These are phyloP conservation scores for Chaetophractus vellerosus DNA, from an alignment of 2,797 vertebrate species.

Conservation along the genomic window DNA sequence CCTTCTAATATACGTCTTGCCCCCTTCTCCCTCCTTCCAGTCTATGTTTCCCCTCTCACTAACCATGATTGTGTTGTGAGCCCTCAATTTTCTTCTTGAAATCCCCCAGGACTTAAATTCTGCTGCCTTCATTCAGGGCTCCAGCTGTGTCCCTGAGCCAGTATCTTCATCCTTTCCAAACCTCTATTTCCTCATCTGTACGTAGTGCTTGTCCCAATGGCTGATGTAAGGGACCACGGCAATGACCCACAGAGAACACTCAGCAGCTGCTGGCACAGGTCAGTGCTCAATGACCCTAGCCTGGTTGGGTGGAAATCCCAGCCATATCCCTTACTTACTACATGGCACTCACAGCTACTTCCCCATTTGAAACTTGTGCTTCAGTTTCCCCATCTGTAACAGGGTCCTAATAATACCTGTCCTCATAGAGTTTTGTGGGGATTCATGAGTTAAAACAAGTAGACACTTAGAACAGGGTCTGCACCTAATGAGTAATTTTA, in stretches of 20 bases:
- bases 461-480: rapidly evolving
- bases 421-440: rapidly evolving
- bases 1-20: no score
- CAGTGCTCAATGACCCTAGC: rapidly evolving
- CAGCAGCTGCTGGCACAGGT: rapidly evolving
- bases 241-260: rapidly evolving
- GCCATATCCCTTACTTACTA: neutral
- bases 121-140: neutral
- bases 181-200: neutral
- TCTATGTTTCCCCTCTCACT: neutral
- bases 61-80: neutral
- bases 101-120: neutral
- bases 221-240: rapidly evolving
- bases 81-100: neutral
- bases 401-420: neutral
- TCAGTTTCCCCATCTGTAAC: neutral
- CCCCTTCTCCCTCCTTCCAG: neutral
- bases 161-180: neutral
- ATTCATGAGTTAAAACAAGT: no score
- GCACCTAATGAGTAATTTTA: rapidly evolving
- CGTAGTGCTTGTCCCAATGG: rapidly evolving
- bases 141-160: neutral
- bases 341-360: rapidly evolving
- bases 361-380: rapidly evolving
- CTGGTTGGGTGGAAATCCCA: neutral